These are phyloP conservation scores for Paguma larvata DNA, from an alignment of 2,797 vertebrate genomes.

Conservation along the genomic window DNA sequence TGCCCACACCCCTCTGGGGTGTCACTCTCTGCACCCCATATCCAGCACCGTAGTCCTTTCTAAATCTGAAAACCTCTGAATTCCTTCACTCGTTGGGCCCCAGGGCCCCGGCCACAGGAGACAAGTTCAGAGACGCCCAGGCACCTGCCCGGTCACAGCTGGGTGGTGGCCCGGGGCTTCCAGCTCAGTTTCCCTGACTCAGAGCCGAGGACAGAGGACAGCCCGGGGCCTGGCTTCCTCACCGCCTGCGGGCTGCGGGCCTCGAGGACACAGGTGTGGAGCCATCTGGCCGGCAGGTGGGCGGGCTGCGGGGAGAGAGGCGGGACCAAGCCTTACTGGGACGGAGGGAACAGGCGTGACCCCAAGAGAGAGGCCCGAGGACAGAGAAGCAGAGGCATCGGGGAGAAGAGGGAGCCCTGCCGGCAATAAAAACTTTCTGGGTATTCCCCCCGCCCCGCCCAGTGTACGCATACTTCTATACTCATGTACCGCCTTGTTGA, in stretches of 20 bases:
- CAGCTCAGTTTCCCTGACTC: neutral
- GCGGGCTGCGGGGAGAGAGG: neutral
- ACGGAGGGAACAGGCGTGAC: neutral
- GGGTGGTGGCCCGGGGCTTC: neutral
- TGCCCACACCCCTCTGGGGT: neutral
- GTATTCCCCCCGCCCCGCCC: too few species aligned
- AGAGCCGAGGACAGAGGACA: neutral
- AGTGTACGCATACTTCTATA: fast-evolving
- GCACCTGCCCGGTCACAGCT: neutral
- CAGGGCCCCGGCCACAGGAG: neutral
- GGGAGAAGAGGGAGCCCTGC: fast-evolving
- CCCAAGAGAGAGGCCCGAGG: neutral
- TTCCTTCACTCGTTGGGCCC: neutral
- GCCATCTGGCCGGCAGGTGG: neutral
- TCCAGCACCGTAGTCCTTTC: neutral
- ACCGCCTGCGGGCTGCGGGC: fast-evolving
- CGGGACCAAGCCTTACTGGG: neutral
- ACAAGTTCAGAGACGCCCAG: neutral
- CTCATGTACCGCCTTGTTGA: neutral
- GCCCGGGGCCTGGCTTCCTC: neutral
- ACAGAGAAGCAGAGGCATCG: neutral
- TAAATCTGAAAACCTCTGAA: neutral
- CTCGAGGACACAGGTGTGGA: neutral
- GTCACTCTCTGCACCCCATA: neutral
- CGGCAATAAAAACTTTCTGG: neutral